Evolutionary conservation across 2,888 invertebrate genomes (phyloP).

Genomic region (Chrysolina haemoptera): DNA sequence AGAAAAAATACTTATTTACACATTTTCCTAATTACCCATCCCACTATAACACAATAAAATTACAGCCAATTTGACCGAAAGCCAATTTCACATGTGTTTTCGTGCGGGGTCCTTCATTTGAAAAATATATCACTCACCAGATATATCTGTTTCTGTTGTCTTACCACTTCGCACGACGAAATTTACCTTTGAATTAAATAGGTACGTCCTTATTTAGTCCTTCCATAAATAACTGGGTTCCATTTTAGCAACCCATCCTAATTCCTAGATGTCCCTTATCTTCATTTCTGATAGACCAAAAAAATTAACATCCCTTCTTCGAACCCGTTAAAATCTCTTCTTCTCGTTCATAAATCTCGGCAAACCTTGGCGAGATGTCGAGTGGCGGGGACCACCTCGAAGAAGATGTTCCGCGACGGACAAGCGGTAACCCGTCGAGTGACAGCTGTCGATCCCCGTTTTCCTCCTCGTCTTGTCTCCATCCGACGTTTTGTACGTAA

Average conservation of each 20-base stretch:
- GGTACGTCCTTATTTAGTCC: no score
- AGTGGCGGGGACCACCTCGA: conserved; percentile 62
- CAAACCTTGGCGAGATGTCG: conserved; percentile 46
- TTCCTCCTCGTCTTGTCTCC: conserved; percentile 28
- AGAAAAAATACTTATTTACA: no score
- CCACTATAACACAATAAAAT: no score
- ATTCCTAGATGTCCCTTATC: not conserved
- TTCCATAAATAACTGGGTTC: no score
- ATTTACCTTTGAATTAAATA: no score
- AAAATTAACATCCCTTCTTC: conserved; percentile 46
- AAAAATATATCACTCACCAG: no score
- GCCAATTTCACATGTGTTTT: no score
- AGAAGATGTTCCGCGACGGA: conserved; percentile 63
- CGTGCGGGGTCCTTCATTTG: no score
- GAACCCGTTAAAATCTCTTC: conserved; percentile 46
- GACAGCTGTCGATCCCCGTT: conserved; percentile 61
- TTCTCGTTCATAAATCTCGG: conserved; percentile 45
- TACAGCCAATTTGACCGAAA: no score
- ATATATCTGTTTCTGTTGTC: no score
- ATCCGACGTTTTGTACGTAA: conserved; percentile 14
- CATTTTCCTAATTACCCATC: no score
- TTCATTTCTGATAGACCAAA: conserved; percentile 36
- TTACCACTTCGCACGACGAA: no score
- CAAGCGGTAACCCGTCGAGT: conserved; percentile 64
- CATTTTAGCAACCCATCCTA: not conserved